Conservation (phyloP, 2,888 invertebrate species). For the Hyalella azteca region DNA sequence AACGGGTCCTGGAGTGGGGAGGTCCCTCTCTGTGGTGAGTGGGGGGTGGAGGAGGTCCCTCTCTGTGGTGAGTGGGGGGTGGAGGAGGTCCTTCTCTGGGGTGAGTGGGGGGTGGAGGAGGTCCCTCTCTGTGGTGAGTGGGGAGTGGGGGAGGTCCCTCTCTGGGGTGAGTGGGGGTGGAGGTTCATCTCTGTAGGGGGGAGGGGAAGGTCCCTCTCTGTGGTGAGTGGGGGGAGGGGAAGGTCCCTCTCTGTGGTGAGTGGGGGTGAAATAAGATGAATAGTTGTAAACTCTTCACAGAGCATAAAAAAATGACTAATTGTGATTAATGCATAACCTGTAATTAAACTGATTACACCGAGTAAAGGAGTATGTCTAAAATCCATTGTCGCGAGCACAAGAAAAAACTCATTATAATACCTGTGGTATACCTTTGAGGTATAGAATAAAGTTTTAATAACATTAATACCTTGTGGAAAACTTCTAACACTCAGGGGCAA, state of each 20-base stretch:
- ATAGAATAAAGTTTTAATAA: too few species aligned
- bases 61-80: conserved; percentile 60
- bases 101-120: not conserved
- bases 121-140: not conserved
- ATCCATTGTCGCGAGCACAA: too few species aligned
- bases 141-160: not conserved
- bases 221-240: conserved; percentile 59
- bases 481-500: too few species aligned
- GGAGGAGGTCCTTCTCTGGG: conserved; percentile 60
- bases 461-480: too few species aligned
- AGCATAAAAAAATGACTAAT: too few species aligned
- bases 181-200: conserved; percentile 57
- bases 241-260: conserved; percentile 61
- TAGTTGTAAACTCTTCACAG: too few species aligned
- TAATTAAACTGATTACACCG: too few species aligned
- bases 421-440: too few species aligned
- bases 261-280: too few species aligned
- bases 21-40: conserved; percentile 61
- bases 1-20: conserved; percentile 61
- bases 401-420: too few species aligned
- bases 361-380: too few species aligned
- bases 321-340: too few species aligned
- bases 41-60: conserved; percentile 59
- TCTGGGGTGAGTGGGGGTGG: conserved; percentile 60
- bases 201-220: conserved; percentile 61